Evolutionary conservation across 2,113 vertebrate species (phyloP), one percentile per base, ranked within the genome.

Genomic region (Bubo blakistoni): DNA sequence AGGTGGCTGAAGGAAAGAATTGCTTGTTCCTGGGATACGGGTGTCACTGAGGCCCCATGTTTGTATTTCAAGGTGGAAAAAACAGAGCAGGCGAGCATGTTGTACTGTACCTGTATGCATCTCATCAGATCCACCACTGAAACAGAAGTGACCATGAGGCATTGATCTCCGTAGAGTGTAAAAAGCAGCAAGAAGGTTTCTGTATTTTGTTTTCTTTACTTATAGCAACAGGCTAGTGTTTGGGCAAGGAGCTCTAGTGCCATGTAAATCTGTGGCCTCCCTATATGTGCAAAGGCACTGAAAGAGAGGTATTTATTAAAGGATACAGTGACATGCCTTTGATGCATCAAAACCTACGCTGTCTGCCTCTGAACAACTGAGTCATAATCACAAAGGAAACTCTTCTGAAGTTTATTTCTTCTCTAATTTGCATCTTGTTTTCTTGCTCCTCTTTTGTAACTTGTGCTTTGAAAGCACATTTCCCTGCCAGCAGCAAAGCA

Each of bases 351-450:
- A 95, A 84, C 66, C 81, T 55, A 66, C 0, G 0, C 63, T 72
- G 92, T 30, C 93, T 76, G 52, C 70, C 70, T 94, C 87, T 38
- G 78, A 90, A 90, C 71, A 88, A 89, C 74, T 62, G 81, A 96
- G 58, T 65, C 88, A 85, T 72, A 65, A 76, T 26, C 86, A 90
- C 78, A 92, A 77, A 87, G 81, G 79, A 90, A 86, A 76, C 49
- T 92, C 92, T 88, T 91, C 92, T 92, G 81, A 96, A 94, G 87
- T 95, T 95, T 91, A 76, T 73, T 96, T 83, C 92, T 91, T 49
- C 86, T 70, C 86, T 94, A 73, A 96, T 97, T 95, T 95, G 87
- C 89, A 96, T 92, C 81, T 85, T 95, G 81, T 94, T 96, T 96
- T 92, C 89, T 71, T 85, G 83, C 67, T 87, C 70, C 49, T 89